A percentile compares a stretch with the other conserved stretches of the same genome.
These are phyloP conservation scores for Chionomys nivalis DNA, from an alignment of 2,113 vertebrate genomes.

Conservation along the genomic window DNA sequence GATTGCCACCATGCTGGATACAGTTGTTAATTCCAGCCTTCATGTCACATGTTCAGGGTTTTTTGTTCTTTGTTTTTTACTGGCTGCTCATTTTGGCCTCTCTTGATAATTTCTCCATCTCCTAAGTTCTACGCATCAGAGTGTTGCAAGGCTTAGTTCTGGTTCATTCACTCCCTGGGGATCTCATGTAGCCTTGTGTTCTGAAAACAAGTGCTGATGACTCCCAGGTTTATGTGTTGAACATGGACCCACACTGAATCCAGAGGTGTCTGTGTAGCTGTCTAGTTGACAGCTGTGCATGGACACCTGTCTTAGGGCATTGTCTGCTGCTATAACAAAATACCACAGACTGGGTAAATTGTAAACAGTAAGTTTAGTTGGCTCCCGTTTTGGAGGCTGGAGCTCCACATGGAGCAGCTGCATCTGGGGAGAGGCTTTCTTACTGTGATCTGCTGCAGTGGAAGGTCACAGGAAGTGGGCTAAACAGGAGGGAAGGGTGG, in stretches of 20 bases:
- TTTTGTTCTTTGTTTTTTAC: not conserved
- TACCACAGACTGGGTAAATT: no score
- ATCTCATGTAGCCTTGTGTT: constrained; percentile 5
- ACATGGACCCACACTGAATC: not conserved
- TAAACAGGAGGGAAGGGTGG: not conserved
- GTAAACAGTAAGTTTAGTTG: not conserved
- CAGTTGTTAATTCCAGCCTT: not conserved
- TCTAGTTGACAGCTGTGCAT: not conserved
- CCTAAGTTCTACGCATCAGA: not conserved
- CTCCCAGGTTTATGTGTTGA: not conserved
- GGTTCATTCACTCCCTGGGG: not conserved
- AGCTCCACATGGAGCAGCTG: not conserved
- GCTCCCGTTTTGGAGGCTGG: not conserved
- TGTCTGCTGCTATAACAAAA: not conserved
- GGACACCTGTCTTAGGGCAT: not conserved
- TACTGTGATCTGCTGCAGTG: not conserved
- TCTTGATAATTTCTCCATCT: not conserved
- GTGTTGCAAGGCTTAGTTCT: not conserved
- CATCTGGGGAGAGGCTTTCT: not conserved
- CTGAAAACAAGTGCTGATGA: constrained; percentile 13
- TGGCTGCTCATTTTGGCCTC: not conserved
- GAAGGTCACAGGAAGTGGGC: not conserved
- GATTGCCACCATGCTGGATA: not conserved
- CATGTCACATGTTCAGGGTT: not conserved
- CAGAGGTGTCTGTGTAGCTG: not conserved